Evolutionary conservation across 2,797 vertebrate genomes (phyloP).

Genomic region (Coregonus sp.): DNA sequence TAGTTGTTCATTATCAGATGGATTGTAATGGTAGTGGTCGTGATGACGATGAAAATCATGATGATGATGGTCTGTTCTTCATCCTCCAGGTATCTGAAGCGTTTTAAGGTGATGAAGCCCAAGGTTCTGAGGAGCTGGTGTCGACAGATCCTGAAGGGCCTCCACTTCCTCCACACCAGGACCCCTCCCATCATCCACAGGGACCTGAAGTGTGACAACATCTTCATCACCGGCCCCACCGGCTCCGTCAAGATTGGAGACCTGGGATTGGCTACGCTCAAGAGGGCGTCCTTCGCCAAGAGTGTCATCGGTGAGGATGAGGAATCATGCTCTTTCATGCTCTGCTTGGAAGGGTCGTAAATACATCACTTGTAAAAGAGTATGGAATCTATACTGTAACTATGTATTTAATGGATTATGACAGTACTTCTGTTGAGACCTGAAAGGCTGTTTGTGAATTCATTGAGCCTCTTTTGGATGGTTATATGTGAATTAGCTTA

Average conservation of each 20-base stretch:
- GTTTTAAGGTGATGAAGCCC: slow-evolving; percentile 99
- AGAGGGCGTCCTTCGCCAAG: slow-evolving; percentile 98
- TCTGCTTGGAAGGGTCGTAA: not conserved
- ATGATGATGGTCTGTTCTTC: not conserved
- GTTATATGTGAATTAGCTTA: not conserved
- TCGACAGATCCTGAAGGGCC: slow-evolving; percentile 96
- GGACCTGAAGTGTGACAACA: slow-evolving; percentile 99
- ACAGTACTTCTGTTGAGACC: not conserved
- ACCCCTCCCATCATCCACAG: slow-evolving; percentile 98
- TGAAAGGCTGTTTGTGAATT: not conserved
- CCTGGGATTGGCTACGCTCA: slow-evolving; percentile 94
- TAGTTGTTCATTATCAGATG: too few species aligned
- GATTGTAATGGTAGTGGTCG: not conserved
- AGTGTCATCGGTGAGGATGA: slow-evolving; percentile 88
- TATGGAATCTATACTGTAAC: not conserved
- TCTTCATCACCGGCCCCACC: slow-evolving; percentile 98
- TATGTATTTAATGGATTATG: not conserved
- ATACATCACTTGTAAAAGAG: not conserved
- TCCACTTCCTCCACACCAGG: slow-evolving; percentile 95
- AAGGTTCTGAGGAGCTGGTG: slow-evolving; percentile 98
- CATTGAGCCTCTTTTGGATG: not conserved
- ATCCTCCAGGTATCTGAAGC: slow-evolving; percentile 89
- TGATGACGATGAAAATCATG: not conserved
- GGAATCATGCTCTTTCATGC: not conserved
- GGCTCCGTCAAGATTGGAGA: slow-evolving; percentile 99